Percentiles rank a stretch among this genome's conserved stretches.
Evolutionary conservation across 2,888 invertebrate species (phyloP).

Genomic region (Synergus itoensis): DNA sequence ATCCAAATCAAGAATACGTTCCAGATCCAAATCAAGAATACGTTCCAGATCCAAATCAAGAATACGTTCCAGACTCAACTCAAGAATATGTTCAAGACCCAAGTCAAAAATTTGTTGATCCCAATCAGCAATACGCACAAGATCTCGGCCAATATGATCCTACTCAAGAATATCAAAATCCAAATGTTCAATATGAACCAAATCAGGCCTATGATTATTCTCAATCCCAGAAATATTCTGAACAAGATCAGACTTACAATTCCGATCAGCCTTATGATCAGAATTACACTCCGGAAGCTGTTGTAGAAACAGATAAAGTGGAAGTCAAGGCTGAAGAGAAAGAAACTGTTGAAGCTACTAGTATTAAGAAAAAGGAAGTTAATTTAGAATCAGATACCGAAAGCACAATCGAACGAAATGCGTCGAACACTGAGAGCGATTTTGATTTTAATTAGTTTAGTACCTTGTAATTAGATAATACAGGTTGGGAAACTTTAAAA

Average conservation of each 20-base stretch:
- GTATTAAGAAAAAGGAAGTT: slow-evolving; percentile 66
- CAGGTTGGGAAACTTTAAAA: neutral
- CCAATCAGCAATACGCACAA: slow-evolving; percentile 49
- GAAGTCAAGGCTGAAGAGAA: slow-evolving; percentile 38
- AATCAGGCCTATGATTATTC: slow-evolving; percentile 56
- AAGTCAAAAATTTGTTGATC: slow-evolving; percentile 28
- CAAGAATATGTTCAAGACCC: slow-evolving; percentile 26
- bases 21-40: slow-evolving; percentile 50
- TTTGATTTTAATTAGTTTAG: slow-evolving; percentile 72
- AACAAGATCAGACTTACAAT: slow-evolving; percentile 37
- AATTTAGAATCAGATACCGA: slow-evolving; percentile 74
- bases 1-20: slow-evolving; percentile 23
- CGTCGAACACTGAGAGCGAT: slow-evolving; percentile 74
- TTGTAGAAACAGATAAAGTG: neutral
- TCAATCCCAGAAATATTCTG: slow-evolving; percentile 54
- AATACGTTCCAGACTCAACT: slow-evolving; percentile 22
- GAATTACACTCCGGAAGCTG: slow-evolving; percentile 48
- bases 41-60: slow-evolving; percentile 43
- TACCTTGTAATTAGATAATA: slow-evolving; percentile 42
- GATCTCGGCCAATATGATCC: slow-evolving; percentile 50
- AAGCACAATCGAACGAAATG: slow-evolving; percentile 72
- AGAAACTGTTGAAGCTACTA: slow-evolving; percentile 47
- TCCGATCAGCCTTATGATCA: slow-evolving; percentile 55
- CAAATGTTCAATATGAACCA: slow-evolving; percentile 47
- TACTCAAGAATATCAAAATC: slow-evolving; percentile 49